Percentiles rank a stretch among this genome's conserved stretches.
Evolutionary conservation across 2,888 invertebrate species (phyloP).

Genomic region (Myopa tessellatipennis): DNA sequence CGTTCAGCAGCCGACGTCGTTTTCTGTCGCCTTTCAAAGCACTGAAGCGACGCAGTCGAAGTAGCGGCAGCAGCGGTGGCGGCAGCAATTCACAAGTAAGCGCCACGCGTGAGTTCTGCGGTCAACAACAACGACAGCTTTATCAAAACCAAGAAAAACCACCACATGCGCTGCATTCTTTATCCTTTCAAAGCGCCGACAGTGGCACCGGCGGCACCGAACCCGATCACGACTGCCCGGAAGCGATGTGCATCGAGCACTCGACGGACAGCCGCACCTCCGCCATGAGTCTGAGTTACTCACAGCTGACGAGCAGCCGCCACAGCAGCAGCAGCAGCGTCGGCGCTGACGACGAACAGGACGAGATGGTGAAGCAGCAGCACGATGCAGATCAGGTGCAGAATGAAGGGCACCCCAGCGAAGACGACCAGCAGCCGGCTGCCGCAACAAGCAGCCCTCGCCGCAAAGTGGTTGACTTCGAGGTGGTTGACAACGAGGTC

Average conservation of each 20-base stretch:
- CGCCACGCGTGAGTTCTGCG: conserved; percentile 42
- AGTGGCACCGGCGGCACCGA: conserved; percentile 64
- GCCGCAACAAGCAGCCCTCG: neutral
- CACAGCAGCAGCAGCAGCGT: conserved; percentile 39
- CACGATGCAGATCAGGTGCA: neutral
- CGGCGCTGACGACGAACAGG: conserved; percentile 48
- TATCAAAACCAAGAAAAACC: conserved; percentile 38
- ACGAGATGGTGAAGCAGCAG: conserved; percentile 44
- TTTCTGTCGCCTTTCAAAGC: conserved; percentile 62
- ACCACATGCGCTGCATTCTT: conserved; percentile 40
- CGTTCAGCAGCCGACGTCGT: conserved; percentile 54
- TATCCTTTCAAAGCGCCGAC: conserved; percentile 61
- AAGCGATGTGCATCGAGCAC: conserved; percentile 13
- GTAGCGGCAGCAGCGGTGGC: conserved; percentile 54
- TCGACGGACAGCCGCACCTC: conserved; percentile 51
- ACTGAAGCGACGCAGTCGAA: conserved; percentile 62
- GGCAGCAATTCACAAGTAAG: conserved; percentile 37
- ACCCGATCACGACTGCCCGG: conserved; percentile 57
- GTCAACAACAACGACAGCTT: conserved; percentile 47
- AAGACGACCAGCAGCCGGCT: neutral
- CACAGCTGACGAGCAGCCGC: conserved; percentile 57
- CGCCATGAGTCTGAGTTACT: conserved; percentile 60
- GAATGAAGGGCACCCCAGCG: neutral
- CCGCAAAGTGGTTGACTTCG: conserved; percentile 40
- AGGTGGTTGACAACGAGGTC: conserved; percentile 32